Base-by-base conservation (phyloP, 2,888 invertebrate genomes). In the Latrodectus elegans region DNA sequence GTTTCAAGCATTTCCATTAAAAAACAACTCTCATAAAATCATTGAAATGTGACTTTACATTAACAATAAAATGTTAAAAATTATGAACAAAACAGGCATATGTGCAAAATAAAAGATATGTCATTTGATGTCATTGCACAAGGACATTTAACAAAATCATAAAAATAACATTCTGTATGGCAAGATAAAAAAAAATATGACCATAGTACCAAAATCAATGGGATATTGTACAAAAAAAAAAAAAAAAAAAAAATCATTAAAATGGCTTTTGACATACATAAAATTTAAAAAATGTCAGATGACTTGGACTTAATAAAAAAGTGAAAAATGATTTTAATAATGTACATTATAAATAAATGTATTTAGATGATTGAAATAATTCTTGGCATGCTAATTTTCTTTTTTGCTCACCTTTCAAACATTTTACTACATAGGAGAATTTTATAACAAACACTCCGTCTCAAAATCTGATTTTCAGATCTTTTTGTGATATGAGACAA, bases 331-430 rank as follows among this genome's bases (percentile, higher is more conserved):
- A 87, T 74, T 78, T 68, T 60, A 83, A 88, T 83, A 55, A 79
- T 70, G 71, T 38, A 76, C 53, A 81, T 55, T 75, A 82, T 82
- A 85, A 80, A 85, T 79, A 73, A 88, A 86, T 78, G 72, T 73
- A 79, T 68, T 78, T 79, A 73, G 87, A 88, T 83, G 83, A 88
- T 71, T 17, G 60, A 76, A 80, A 77, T 80, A 76, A 86, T 76
- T 81, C 86, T 81, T 81, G 77, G 81, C 81, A 81, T 81, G 74
- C 79, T 60, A 75, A 75, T 49, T 74, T 82, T 53, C 51, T 83
- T 82, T 81, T 82, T 88, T 88, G 87, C 83, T 88, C 87, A 88
- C 72, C 71, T 79, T 88, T 88, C 83, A 82, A 88, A 88, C 87
- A 88, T 88, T 88, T 88, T 88, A 88, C 87, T 55, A 60, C 60